These are phyloP conservation scores for Luperina testacea DNA, from an alignment of 2,888 invertebrate species.

Conservation along the genomic window DNA sequence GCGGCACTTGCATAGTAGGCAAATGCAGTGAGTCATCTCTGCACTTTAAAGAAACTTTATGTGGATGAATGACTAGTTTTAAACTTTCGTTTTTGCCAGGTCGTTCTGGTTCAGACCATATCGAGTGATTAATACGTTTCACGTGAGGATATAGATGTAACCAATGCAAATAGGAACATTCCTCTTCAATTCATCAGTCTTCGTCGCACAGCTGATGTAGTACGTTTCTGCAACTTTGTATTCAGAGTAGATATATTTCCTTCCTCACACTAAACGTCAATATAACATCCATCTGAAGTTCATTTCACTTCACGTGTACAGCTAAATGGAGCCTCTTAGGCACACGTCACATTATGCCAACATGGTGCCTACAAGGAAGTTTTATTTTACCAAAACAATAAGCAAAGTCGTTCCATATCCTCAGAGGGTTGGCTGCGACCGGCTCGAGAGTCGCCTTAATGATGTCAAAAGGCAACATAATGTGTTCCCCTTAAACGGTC, in stretches of 20 bases:
- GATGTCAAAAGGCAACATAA: constrained; percentile 88
- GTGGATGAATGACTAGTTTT: not conserved
- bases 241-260: not conserved
- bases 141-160: not conserved
- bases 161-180: not conserved
- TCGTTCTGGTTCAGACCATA: not conserved
- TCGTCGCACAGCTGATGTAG: not conserved
- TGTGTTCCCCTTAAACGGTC: constrained; percentile 84
- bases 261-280: not conserved
- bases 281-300: constrained; percentile 33
- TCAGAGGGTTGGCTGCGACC: constrained; percentile 71
- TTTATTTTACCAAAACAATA: constrained; percentile 73
- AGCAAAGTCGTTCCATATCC: constrained; percentile 69
- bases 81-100: not conserved
- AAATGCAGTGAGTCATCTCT: constrained; percentile 40
- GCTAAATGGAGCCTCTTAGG: constrained; percentile 56
- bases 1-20: constrained; percentile 41
- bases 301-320: constrained; percentile 39
- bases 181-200: constrained; percentile 28
- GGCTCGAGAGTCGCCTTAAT: constrained; percentile 80
- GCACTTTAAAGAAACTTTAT: not conserved
- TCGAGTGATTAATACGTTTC: not conserved
- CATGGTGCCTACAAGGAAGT: constrained; percentile 63
- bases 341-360: constrained; percentile 64
- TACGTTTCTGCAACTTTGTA: constrained; percentile 19